A percentile compares a stretch with the other conserved stretches of the same genome.
Conservation (phyloP, 1,140 invertebrate genomes). For the Monomorium pharaonis region DNA sequence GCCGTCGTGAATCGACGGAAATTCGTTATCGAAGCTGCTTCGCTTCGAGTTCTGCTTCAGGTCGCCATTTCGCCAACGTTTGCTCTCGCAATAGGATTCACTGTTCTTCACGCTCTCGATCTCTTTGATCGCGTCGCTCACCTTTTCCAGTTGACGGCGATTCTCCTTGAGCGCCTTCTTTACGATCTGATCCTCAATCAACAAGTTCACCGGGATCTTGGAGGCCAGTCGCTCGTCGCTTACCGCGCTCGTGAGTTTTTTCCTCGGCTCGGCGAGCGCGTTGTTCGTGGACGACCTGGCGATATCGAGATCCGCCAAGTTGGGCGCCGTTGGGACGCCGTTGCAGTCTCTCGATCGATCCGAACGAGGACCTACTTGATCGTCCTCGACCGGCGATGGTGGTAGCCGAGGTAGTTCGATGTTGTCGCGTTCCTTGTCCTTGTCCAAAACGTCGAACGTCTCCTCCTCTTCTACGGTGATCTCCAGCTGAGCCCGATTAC, state of each 20-base stretch:
- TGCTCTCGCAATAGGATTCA: constrained; percentile 73
- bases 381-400: constrained; percentile 45
- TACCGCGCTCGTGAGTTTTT: neutral
- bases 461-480: constrained; percentile 79
- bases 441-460: constrained; percentile 75
- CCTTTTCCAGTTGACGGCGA: constrained; percentile 82
- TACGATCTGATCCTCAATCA: constrained; percentile 84
- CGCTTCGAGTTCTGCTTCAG: constrained; percentile 71
- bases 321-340: constrained; percentile 51
- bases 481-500: constrained; percentile 72
- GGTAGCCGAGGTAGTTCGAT: constrained; percentile 51
- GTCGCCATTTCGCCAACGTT: constrained; percentile 76
- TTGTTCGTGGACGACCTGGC: constrained; percentile 60
- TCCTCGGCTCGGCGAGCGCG: constrained; percentile 61
- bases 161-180: constrained; percentile 83
- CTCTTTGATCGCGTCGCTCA: constrained; percentile 83
- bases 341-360: constrained; percentile 72
- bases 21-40: constrained; percentile 79
- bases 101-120: constrained; percentile 82
- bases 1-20: constrained; percentile 52
- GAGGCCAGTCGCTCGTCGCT: constrained; percentile 68
- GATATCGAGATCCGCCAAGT: neutral
- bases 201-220: constrained; percentile 82
- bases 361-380: constrained; percentile 11
- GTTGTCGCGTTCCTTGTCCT: constrained; percentile 73